Evolutionary conservation across 2,888 invertebrate genomes (phyloP).

Genomic region (Dexiosoma caninum): DNA sequence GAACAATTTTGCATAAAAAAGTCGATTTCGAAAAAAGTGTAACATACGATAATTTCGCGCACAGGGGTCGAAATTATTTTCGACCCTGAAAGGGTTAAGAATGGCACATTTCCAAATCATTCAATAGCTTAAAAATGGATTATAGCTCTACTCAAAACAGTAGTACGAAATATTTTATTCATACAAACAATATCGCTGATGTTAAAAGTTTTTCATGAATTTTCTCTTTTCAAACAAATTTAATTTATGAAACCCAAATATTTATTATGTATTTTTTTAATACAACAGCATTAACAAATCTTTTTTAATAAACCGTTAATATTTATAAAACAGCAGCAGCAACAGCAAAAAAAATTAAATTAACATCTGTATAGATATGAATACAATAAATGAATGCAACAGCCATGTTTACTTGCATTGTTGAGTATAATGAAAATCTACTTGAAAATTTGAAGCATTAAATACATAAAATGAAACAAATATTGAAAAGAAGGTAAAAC

Average conservation of each 20-base stretch:
- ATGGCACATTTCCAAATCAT: not conserved
- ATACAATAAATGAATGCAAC: slow-evolving; percentile 42
- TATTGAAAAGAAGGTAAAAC: not conserved
- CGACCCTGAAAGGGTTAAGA: not conserved
- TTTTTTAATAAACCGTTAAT: slow-evolving; percentile 50
- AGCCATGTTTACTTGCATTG: slow-evolving; percentile 48
- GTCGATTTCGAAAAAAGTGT: too few relatives aligned
- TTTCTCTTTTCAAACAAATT: slow-evolving; percentile 8
- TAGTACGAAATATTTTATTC: too few relatives aligned
- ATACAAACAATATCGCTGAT: too few relatives aligned
- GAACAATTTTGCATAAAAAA: too few relatives aligned
- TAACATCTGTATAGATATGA: not conserved
- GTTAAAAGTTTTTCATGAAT: not conserved
- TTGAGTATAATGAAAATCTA: slow-evolving; percentile 43
- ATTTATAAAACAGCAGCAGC: slow-evolving; percentile 33
- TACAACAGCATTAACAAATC: slow-evolving; percentile 28
- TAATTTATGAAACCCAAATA: slow-evolving; percentile 31
- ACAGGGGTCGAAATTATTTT: too few relatives aligned
- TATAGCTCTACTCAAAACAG: too few relatives aligned
- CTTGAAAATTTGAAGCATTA: slow-evolving; percentile 48
- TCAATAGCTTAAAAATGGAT: too few relatives aligned
- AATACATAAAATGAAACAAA: slow-evolving; percentile 21
- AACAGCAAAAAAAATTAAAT: slow-evolving; percentile 3
- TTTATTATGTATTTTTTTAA: slow-evolving; percentile 14
- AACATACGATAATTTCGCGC: too few relatives aligned